Percentiles rank a stretch among this genome's conserved stretches.
Conservation (phyloP, 30 jellyfish, hydroid and myxozoan genomes). For the Morbakka virulenta region DNA sequence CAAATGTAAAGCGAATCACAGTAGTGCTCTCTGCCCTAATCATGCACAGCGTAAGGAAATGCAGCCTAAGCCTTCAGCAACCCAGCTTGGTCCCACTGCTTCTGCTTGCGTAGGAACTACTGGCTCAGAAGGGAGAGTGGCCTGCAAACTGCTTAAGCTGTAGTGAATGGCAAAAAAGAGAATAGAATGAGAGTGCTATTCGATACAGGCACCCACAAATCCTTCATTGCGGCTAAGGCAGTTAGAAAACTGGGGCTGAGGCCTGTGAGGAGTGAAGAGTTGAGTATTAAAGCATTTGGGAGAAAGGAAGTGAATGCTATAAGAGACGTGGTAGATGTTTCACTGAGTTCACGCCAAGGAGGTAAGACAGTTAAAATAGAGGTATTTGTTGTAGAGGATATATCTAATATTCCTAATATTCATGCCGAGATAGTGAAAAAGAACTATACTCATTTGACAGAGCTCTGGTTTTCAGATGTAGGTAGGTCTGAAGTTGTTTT, state of each 20-base stretch:
- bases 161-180: slow-evolving; percentile 37
- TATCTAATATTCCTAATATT: slow-evolving; percentile 1
- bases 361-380: slow-evolving; percentile 1
- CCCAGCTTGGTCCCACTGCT: not conserved
- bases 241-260: slow-evolving; percentile 30
- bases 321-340: slow-evolving; percentile 43
- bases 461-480: slow-evolving; percentile 18
- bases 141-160: slow-evolving; percentile 56
- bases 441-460: not conserved
- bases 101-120: slow-evolving; percentile 27
- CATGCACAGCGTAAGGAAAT: not conserved
- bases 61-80: slow-evolving; percentile 2
- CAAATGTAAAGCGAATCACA: too few species aligned
- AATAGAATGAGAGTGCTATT: slow-evolving; percentile 48
- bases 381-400: slow-evolving; percentile 12
- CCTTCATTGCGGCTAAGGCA: slow-evolving; percentile 57
- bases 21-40: slow-evolving; percentile 6
- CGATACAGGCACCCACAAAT: slow-evolving; percentile 45
- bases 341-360: slow-evolving; percentile 15
- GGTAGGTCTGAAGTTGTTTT: slow-evolving; percentile 6
- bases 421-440: slow-evolving; percentile 18
- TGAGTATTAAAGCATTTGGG: slow-evolving; percentile 45
- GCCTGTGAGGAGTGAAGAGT: slow-evolving; percentile 48
- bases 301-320: slow-evolving; percentile 28
- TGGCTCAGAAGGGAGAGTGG: slow-evolving; percentile 53